Conservation (phyloP, 1,140 invertebrate species). For the Drosophila lacertosa region DNA sequence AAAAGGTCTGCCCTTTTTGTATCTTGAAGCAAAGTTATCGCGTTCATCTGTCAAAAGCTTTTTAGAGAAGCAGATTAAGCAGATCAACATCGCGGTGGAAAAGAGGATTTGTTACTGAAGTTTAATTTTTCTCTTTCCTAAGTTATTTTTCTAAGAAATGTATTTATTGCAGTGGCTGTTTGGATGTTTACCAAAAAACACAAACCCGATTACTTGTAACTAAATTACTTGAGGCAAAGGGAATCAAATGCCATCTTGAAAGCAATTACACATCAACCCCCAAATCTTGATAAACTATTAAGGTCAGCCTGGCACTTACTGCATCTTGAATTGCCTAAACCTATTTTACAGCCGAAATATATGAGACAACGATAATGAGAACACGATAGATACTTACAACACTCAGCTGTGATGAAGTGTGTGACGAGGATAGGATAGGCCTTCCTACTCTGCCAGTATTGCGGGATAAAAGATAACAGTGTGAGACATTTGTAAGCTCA, state of each 20-base stretch:
- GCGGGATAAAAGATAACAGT: slow-evolving; percentile 30
- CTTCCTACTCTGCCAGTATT: neutral
- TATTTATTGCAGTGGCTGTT: slow-evolving; percentile 40
- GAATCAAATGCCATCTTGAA: slow-evolving; percentile 82
- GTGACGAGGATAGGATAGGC: neutral
- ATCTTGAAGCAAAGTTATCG: slow-evolving; percentile 66
- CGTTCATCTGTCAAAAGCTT: slow-evolving; percentile 42
- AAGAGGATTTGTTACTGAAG: slow-evolving; percentile 28
- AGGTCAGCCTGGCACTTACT: slow-evolving; percentile 59
- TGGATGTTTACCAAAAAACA: slow-evolving; percentile 22
- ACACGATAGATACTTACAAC: neutral
- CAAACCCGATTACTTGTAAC: slow-evolving; percentile 57
- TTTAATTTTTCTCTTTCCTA: slow-evolving; percentile 12
- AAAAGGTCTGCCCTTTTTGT: slow-evolving; percentile 42
- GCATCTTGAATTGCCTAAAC: slow-evolving; percentile 53
- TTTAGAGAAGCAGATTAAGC: slow-evolving; percentile 6
- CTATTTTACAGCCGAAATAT: slow-evolving; percentile 67
- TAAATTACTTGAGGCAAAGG: slow-evolving; percentile 79
- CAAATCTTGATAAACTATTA: slow-evolving; percentile 31
- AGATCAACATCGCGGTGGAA: slow-evolving; percentile 9
- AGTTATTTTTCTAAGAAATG: slow-evolving; percentile 31
- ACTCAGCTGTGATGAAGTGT: neutral
- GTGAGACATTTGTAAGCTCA: slow-evolving; percentile 52
- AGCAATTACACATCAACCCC: slow-evolving; percentile 70
- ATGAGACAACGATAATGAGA: slow-evolving; percentile 1